These are phyloP conservation scores for Blera fallax DNA, from an alignment of 2,888 invertebrate genomes.

Conservation along the genomic window DNA sequence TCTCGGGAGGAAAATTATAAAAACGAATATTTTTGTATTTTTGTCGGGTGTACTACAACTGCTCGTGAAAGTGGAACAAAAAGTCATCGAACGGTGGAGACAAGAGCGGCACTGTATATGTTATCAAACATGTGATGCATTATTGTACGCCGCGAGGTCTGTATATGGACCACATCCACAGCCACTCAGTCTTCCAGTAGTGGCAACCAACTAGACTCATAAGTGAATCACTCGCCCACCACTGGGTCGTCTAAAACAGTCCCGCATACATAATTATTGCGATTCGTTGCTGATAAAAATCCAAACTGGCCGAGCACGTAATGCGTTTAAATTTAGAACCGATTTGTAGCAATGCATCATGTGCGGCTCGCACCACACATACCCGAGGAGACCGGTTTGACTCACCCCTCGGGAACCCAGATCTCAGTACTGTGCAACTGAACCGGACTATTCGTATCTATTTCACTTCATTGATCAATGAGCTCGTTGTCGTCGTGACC, in stretches of 20 bases:
- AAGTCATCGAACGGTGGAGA: conserved; percentile 64
- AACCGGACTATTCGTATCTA: conserved; percentile 15
- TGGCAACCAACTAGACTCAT: conserved; percentile 15
- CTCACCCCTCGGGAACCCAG: conserved; percentile 22
- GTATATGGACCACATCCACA: conserved; percentile 55
- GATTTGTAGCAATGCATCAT: conserved; percentile 40
- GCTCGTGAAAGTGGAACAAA: conserved; percentile 58
- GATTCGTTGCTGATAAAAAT: conserved; percentile 41
- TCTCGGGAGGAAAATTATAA: conserved; percentile 29
- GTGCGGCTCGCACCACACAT: background rate
- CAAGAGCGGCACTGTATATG: background rate
- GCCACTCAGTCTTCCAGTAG: conserved; percentile 55
- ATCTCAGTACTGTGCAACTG: conserved; percentile 4
- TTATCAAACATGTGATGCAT: conserved; percentile 54
- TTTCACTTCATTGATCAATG: conserved; percentile 35
- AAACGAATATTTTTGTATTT: conserved; percentile 37
- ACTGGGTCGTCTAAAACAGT: conserved; percentile 11
- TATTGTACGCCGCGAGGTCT: conserved; percentile 12
- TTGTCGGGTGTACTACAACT: conserved; percentile 11
- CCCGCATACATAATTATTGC: conserved; percentile 40
- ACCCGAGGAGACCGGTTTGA: conserved; percentile 17
- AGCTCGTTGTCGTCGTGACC: conserved; percentile 4
- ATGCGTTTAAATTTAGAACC: conserved; percentile 65
- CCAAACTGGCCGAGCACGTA: conserved; percentile 48
- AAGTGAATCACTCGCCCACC: conserved; percentile 59